These are phyloP conservation scores for Xenopus petersii DNA, from an alignment of 2,797 vertebrate species.

Conservation along the genomic window DNA sequence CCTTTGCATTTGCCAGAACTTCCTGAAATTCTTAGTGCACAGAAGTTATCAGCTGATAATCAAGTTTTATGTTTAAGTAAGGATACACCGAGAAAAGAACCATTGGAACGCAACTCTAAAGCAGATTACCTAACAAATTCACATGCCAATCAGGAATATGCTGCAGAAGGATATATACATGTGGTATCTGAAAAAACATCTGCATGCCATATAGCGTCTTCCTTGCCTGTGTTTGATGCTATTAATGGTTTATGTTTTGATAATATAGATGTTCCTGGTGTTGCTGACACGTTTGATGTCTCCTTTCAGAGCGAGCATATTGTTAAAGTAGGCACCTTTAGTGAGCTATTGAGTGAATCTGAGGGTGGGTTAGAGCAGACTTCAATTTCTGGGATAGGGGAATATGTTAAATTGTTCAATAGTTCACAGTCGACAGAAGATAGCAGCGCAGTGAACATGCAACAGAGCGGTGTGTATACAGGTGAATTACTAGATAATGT, in stretches of 20 bases:
- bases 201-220: not conserved
- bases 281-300: slow-evolving; percentile 8
- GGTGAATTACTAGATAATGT: not conserved
- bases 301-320: slow-evolving; percentile 19
- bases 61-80: not conserved
- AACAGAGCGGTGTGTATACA: slow-evolving; percentile 11
- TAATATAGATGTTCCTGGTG: slow-evolving; percentile 15
- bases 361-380: not conserved
- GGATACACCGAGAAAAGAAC: not conserved
- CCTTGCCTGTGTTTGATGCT: slow-evolving; percentile 14
- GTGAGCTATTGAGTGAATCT: slow-evolving; percentile 7
- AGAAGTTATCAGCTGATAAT: not conserved
- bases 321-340: slow-evolving; percentile 9
- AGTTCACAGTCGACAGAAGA: not conserved
- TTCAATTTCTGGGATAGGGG: not conserved
- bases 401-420: not conserved
- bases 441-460: not conserved
- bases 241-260: slow-evolving; percentile 19
- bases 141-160: not conserved
- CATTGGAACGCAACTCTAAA: not conserved
- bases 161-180: not conserved
- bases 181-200: not conserved
- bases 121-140: not conserved
- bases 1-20: not conserved
- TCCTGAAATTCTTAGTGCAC: not conserved